Evolutionary conservation across 2,888 invertebrate species (phyloP), one percentile per base, ranked within the genome.

Genomic region (Drosophila infuscata): DNA sequence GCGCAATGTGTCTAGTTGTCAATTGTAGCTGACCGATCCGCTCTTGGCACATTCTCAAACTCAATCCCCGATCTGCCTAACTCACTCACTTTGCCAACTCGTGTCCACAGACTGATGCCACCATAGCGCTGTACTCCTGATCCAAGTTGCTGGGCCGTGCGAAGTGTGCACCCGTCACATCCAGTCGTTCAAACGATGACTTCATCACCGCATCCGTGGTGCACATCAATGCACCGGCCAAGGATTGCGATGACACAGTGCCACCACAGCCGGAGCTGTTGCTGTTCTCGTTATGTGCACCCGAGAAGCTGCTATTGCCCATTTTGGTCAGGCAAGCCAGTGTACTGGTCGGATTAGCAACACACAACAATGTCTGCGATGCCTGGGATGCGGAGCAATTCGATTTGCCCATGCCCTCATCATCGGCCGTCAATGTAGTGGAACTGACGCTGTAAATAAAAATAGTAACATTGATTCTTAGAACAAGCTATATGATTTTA

Each of bases 71-170:
- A 56, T 53, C 56, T 60, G 46, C 51, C 53, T 29, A 58, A 67
- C 54, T 59, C 69, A 92, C 92, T 90, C 84, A 93, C 93, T 91
- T 89, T 74, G 87, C 82, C 59, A 83, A 79, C 71, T 92, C 91
- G 67, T 83, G 90, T 62, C 92, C 91, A 76, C 88, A 92, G 52
- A 91, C 89, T 38, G 91, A 82, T 32, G 92, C 91, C 56, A 92
- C 91, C 86, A 93, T 89, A 3, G 91, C 91, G 60, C 90, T 92
- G 65, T 92, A 91, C 66, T 92, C 91, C 73, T 83, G 91, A 65
- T 93, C 92, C 88, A 92, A 72, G 60, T 90, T 91, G 20, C 38
- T 79, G 41, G 82, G 53, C n/a, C 88, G 66, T 25, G 56, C 54
- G 8, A 70, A 72, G 6, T 76, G 74, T 49, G 79, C 70, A 11